Evolutionary conservation across 2,797 vertebrate genomes (phyloP), one percentile per base, ranked within the genome.

Genomic region (Euphonia xanthogaster): DNA sequence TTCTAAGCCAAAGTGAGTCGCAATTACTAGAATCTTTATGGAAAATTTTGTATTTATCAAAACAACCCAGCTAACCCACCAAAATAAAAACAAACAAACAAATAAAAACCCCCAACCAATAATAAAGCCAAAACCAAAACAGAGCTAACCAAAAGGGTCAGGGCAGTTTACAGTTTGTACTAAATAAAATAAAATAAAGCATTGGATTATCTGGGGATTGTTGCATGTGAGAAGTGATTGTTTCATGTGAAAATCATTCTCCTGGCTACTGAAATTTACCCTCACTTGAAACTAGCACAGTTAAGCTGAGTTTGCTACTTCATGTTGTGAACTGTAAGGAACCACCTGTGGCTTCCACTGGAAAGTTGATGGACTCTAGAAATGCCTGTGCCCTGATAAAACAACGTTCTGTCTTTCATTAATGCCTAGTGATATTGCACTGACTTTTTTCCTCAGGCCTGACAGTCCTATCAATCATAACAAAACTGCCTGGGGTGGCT

Each of bases 141-240:
- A 30, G 31, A 57, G 60, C 45, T 83, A 65, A 63, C 7, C 5
- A 25, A 65, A 88, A 78, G 3, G 6, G 12, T 77, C 27, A 81
- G 22, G 6, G 27, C 28, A 17, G 12, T 50, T 90, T 84, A 57
- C 14, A 70, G 35, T 30, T 65, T 37, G 14, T 3, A 17, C 6
- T 50, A 68, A 67, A 55, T 27, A 71, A 82, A 67, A 55, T 27
- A 71, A 82, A 88, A 88, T 5, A 78, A 80, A 88, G 4, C 44
- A 17, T 14, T 77, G 40, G 14, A 42, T 66, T 31, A 63, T 63
- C 42, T 81, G 48, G 68, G 33, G 39, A 28, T 15, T 60, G 4
- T 60, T 55, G 31, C 23, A 53, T 16, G 14, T 53, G 23, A 82
- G 75, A 85, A 82, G 3, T 23, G 35, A 37, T 31, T 55, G 6